These are phyloP conservation scores for Drosophila insularis DNA, from an alignment of 1,140 invertebrate genomes.

Conservation along the genomic window DNA sequence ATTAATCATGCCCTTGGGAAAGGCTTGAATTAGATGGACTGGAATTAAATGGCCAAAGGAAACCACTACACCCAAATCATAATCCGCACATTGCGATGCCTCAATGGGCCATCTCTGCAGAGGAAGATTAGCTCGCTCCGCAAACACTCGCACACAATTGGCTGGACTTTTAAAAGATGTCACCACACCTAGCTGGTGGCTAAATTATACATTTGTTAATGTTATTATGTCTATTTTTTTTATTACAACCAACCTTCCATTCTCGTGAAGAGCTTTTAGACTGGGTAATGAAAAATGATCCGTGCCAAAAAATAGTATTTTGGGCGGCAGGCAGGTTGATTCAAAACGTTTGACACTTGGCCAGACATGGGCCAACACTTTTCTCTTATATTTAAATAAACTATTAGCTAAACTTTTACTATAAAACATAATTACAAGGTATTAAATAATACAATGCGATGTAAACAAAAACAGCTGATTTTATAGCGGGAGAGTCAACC, in stretches of 20 bases:
- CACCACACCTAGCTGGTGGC: constrained; percentile 84
- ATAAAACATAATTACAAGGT: constrained; percentile 47
- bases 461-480: constrained; percentile 52
- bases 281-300: constrained; percentile 87
- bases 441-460: constrained; percentile 36
- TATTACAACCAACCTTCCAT: constrained; percentile 75
- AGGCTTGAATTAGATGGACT: constrained; percentile 85
- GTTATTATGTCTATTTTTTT: not conserved
- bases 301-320: constrained; percentile 87
- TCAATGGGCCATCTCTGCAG: constrained; percentile 85
- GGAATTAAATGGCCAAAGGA: constrained; percentile 90
- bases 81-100: constrained; percentile 74
- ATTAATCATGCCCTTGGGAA: constrained; percentile 92
- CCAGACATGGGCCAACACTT: constrained; percentile 21
- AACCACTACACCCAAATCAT: constrained; percentile 87
- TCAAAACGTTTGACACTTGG: constrained; percentile 6
- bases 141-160: constrained; percentile 83
- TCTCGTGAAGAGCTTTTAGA: constrained; percentile 83
- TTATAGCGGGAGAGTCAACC: not conserved
- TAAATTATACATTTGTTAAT: not conserved
- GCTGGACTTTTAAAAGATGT: constrained; percentile 83
- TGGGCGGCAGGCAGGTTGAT: constrained; percentile 24
- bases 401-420: constrained; percentile 41
- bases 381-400: constrained; percentile 65
- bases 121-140: constrained; percentile 82